Base-by-base conservation (phyloP, 2,113 vertebrate genomes). In the Lophura nycthemera region DNA sequence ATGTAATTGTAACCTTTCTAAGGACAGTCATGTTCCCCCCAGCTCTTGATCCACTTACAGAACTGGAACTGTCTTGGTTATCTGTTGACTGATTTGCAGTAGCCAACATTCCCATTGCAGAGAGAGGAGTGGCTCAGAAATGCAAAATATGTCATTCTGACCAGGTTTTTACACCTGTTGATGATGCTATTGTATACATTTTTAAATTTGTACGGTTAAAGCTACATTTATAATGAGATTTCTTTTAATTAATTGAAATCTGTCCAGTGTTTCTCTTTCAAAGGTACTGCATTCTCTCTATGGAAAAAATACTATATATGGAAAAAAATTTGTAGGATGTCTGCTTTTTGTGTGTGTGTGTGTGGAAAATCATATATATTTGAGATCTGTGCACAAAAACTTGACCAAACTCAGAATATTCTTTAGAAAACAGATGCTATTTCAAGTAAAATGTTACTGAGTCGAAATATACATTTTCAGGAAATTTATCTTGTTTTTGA, bases 401-500 rank as follows among this genome's bases (percentile, higher is more conserved):
- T 61, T 63, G 66, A 75, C 32, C 48, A 63, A 47, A 29, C 18
- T 54, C 36, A 72, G 14, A 57, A 42, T 47, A 54, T 66, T 76
- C 11, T n/a, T 34, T 66, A 32, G 36, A 2, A 81, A 71, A 13
- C 6, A 50, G 38, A 38, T 73, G 10, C 24, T 78, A n/a, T 70
- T 67, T 67, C 3, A 10, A 75, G 11, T 66, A 63, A 65, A 79
- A 60, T 29, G 3, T 90, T 86, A 40, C 2, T 34, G 29, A 72
- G 0, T 4, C 61, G 24, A 87, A 66, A 75, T 0, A 1, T 54
- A 0, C 27, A 10, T 81, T 86, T 89, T 66, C 18, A n/a, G 10
- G 3, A 77, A 74, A 83, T 5, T 0, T 0, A 0, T 5, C 10
- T 20, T 0, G 0, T 25, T 88, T 83, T 78, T 71, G 14, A 50